Conservation (phyloP, 1,140 invertebrate species). For the Drosophila arawakana region DNA sequence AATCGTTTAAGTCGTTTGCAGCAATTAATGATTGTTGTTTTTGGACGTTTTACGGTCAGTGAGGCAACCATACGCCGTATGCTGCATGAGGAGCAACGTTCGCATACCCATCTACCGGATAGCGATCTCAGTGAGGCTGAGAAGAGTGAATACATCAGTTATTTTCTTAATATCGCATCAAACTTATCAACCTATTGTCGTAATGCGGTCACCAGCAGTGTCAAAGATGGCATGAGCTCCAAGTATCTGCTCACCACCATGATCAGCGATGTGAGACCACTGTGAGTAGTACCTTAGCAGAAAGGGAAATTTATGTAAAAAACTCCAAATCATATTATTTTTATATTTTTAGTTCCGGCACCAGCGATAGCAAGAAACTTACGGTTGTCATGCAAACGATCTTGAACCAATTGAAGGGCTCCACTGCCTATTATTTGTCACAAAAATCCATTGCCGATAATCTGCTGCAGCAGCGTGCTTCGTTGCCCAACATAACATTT, state of each 20-base stretch:
- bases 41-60: constrained; percentile 88
- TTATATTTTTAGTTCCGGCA: constrained; percentile 46
- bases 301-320: not conserved
- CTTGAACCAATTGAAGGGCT: constrained; percentile 86
- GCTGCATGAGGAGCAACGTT: constrained; percentile 48
- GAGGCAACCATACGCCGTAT: constrained; percentile 73
- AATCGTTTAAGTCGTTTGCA: constrained; percentile 88
- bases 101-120: constrained; percentile 1
- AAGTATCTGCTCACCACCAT: constrained; percentile 83
- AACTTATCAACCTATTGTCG: constrained; percentile 89
- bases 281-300: constrained; percentile 46
- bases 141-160: constrained; percentile 58
- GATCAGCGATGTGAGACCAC: constrained; percentile 60
- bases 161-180: constrained; percentile 87
- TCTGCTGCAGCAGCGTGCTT: constrained; percentile 65
- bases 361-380: constrained; percentile 63
- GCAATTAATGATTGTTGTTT: constrained; percentile 89
- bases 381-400: constrained; percentile 85
- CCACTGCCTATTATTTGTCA: constrained; percentile 86
- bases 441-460: constrained; percentile 84
- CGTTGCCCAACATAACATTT: constrained; percentile 71
- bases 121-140: constrained; percentile 24
- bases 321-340: constrained; percentile 18
- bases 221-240: constrained; percentile 85
- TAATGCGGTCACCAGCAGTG: constrained; percentile 86